Base-by-base conservation (phyloP, 2,888 invertebrate genomes). In the Hybos culiciformis region DNA sequence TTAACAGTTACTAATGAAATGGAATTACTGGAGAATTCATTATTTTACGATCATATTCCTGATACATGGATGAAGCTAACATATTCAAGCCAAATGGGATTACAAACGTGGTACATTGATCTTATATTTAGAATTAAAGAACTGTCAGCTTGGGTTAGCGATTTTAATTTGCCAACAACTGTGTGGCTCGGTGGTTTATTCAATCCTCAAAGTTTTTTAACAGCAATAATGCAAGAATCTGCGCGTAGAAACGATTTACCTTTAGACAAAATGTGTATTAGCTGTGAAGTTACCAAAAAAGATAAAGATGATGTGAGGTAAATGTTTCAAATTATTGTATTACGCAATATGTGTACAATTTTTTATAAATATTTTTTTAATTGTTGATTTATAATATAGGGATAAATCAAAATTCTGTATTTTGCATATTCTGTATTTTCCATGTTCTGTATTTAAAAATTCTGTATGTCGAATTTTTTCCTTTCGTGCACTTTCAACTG, bases 211-310 rank as follows among this genome's bases (percentile, higher is more conserved):
- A 93, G 93, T 19, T 93, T 96, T 68, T 71, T 96, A 42, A 96
- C 94, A 0, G 94, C 94, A 45, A 92, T 96, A 59, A 94, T 94
- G 92, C 96, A 96, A 69, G 91, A 88, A 68, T 91, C 92, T 47
- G 93, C 94, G 1, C 73, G 94, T 21, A 92, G 85, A 67, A 92
- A 93, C 63, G 94, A 94, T 66, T 85, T 92, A 80, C 93, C 94
- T 0, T 71, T 96, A 48, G 94, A 96, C 68, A 88, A 90, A 63
- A 93, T 96, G 93, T 88, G 88, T 59, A 74, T 94, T 44, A 81
- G 86, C 61, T 92, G 91, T 57, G 94, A 96, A 59, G 93, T 96
- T 42, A 93, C 93, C 23, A 93, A 92, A 66, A 93, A 86, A 62
- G 73, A 69, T 37, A 78, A 81, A 53, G 84, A 87, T 48, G 93